Evolutionary conservation across 2,888 invertebrate species (phyloP), one percentile per base, ranked within the genome.

Genomic region (Charanyca ferruginea): DNA sequence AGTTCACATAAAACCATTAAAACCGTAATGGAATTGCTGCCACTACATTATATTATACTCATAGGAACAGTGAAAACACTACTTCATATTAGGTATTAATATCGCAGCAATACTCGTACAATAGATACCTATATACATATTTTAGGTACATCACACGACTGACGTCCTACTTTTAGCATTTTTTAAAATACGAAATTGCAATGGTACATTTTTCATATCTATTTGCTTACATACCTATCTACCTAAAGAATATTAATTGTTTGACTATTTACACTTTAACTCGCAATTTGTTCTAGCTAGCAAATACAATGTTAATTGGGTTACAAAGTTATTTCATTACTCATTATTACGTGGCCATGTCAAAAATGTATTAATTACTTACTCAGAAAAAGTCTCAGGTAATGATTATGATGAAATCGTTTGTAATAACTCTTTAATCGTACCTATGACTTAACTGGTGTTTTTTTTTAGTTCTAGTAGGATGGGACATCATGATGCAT

Each of bases 321-420:
- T 66, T 66, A 64, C 64, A 44, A 44, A 67, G 70, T 67, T 62
- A 81, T 76, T 78, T 81, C 61, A 73, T 81, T 79, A 83, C 59
- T 54, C 54, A 62, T 58, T 54, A 61, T 62, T 77, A 71, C 63
- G 64, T 68, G 64, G 59, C 22, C 25, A 49, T 73, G 69, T 66
- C 63, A 73, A 72, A 72, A 67, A 76, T 77, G 2, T 13, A 38
- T 53, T 53, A 45, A 54, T 28, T 58, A 52, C 70, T 73, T 81
- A 51, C 71, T 35, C 48, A 73, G 73, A 41, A 32, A n/a, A 28
- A 32, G 51, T 63, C 49, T 69, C 53, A 52, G 32, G 18, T 61
- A 71, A 66, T 67, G 54, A 69, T 22, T 61, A 41, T 66, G 49
- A 66, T 70, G 52, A 68, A 73, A 57, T 68, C 60, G 47, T 48